Percentiles rank a stretch among this genome's conserved stretches.
Conservation (phyloP, 2,113 vertebrate genomes). For the Cynoglossus semilaevis region DNA sequence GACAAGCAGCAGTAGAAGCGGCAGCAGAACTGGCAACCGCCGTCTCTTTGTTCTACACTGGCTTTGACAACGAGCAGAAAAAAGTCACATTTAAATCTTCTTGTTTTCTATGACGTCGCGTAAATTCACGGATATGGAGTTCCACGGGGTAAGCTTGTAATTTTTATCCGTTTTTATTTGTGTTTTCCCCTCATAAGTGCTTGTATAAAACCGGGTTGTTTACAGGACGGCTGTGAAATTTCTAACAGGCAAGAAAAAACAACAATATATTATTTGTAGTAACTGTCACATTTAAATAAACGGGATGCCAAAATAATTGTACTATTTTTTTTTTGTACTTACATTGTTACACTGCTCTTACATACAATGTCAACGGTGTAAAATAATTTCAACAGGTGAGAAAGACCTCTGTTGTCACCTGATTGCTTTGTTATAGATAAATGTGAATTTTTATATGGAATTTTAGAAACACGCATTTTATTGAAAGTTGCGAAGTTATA, state of each 20-base stretch:
- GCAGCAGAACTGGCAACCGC: constrained; percentile 55
- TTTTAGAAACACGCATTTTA: too few species aligned
- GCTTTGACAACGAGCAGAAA: constrained; percentile 41
- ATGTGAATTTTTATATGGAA: too few species aligned
- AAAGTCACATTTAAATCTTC: constrained; percentile 29
- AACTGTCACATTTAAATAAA: not conserved
- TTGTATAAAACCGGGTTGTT: constrained; percentile 26
- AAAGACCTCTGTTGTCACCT: too few species aligned
- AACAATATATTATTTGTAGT: not conserved
- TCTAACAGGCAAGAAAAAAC: too few species aligned
- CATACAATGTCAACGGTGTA: too few species aligned
- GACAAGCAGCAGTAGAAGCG: constrained; percentile 28
- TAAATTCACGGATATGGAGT: constrained; percentile 66
- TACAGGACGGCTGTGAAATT: constrained; percentile 6
- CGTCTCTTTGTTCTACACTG: constrained; percentile 71
- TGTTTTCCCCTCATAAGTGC: not conserved
- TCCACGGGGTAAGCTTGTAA: constrained; percentile 63
- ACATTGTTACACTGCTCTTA: too few species aligned
- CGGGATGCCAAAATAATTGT: not conserved
- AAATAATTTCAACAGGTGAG: too few species aligned
- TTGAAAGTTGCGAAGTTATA: too few species aligned
- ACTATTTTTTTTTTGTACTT: too few species aligned
- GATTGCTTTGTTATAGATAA: too few species aligned
- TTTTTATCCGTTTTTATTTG: constrained; percentile 12
- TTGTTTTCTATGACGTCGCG: constrained; percentile 61